phyloP scores from a whole-genome alignment of 2,888 invertebrate species.

The Mesochorus sp. region DNA sequence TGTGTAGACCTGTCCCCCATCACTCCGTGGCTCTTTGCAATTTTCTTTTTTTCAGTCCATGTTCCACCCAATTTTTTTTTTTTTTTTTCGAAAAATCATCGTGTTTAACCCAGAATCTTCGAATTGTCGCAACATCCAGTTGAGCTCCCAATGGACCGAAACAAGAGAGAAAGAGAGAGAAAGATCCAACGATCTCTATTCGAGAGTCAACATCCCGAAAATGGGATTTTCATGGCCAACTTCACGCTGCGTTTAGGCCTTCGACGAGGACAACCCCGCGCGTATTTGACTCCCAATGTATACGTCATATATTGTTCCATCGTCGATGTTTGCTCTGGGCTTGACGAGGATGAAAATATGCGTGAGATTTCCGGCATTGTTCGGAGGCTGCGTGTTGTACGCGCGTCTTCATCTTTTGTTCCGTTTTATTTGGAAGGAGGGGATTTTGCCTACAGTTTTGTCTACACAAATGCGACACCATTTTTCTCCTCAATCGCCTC shows the following conservation, averaged over 20 bases:
- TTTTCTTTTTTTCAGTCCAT: conserved; percentile 7
- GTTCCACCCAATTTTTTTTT: background rate
- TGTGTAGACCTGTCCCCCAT: conserved; percentile 38
- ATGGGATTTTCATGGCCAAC: conserved; percentile 74
- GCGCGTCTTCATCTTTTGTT: background rate
- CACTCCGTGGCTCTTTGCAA: conserved; percentile 49
- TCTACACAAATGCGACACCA: background rate
- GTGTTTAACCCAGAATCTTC: conserved; percentile 12
- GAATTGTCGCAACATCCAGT: conserved; percentile 5
- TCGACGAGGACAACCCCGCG: conserved; percentile 41
- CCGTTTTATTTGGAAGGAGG: background rate
- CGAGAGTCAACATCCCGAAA: conserved; percentile 70
- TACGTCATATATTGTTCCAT: too few relatives aligned
- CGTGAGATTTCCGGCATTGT: background rate
- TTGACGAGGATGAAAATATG: background rate
- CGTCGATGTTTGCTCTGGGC: too few relatives aligned
- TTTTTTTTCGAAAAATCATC: conserved; percentile 45
- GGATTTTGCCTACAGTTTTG: background rate
- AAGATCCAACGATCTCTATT: conserved; percentile 69
- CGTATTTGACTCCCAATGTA: background rate
- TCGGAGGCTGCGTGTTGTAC: background rate
- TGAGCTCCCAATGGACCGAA: conserved; percentile 30
- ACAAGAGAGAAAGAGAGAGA: conserved; percentile 14
- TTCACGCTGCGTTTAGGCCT: conserved; percentile 68
- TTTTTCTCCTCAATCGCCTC: background rate